phyloP scores from a whole-genome alignment of 2,888 invertebrate genomes.

The Pasiphila rectangulata region DNA sequence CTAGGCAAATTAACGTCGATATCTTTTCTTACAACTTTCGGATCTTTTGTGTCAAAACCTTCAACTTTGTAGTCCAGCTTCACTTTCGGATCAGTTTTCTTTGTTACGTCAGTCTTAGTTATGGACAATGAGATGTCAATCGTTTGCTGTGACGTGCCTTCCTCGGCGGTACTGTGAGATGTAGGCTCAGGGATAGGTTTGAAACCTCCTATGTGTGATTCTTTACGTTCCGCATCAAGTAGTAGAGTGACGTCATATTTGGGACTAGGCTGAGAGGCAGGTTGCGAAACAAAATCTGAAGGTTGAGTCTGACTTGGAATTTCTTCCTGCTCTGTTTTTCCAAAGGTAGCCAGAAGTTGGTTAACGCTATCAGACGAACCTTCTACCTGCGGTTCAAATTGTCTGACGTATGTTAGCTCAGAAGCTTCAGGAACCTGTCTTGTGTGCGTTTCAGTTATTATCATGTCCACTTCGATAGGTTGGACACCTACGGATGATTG shows the following conservation, averaged over 20 bases:
- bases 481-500: constrained; percentile 48
- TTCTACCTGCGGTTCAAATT: constrained; percentile 46
- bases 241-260: constrained; percentile 50
- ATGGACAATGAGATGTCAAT: constrained; percentile 65
- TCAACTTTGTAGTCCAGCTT: constrained; percentile 60
- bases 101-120: constrained; percentile 46
- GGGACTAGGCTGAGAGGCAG: constrained; percentile 32
- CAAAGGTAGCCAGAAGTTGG: constrained; percentile 41
- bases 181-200: constrained; percentile 25
- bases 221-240: constrained; percentile 60
- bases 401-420: constrained; percentile 52
- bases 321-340: constrained; percentile 59
- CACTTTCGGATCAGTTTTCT: constrained; percentile 54
- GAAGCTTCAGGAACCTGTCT: constrained; percentile 39
- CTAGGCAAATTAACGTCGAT: constrained; percentile 59
- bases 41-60: constrained; percentile 46
- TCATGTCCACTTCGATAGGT: constrained; percentile 46
- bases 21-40: constrained; percentile 61
- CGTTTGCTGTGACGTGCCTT: constrained; percentile 44
- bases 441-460: constrained; percentile 47
- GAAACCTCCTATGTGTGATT: constrained; percentile 45
- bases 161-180: constrained; percentile 8
- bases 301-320: constrained; percentile 41
- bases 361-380: constrained; percentile 50
- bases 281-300: constrained; percentile 27